Conservation (phyloP, 2,797 vertebrate genomes). For the Tamandua tetradactyla region DNA sequence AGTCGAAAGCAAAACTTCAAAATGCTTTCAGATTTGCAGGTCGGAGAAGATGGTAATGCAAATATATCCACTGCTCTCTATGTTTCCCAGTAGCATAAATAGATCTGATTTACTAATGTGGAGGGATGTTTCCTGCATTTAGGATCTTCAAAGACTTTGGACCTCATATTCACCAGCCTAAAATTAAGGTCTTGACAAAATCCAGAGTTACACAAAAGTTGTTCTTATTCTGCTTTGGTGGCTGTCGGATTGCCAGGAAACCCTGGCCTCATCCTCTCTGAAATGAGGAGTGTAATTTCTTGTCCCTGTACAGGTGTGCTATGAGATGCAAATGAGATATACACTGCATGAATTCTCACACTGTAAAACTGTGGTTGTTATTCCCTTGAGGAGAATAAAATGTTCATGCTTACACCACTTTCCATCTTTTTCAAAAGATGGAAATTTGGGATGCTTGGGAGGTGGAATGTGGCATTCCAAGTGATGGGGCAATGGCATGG, state of each 20-base stretch:
- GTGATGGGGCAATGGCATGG: not conserved
- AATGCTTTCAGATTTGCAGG: not conserved
- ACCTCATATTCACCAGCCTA: not conserved
- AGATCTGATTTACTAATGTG: not conserved
- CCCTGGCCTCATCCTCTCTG: not conserved
- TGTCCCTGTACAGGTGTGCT: not conserved
- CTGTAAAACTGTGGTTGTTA: not conserved
- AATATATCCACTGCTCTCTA: not conserved
- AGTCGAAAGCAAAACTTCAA: not conserved
- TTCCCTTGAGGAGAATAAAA: not conserved
- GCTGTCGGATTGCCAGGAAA: not conserved
- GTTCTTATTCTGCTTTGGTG: not conserved
- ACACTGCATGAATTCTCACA: not conserved
- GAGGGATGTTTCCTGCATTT: not conserved
- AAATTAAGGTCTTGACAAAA: slow-evolving; percentile 44
- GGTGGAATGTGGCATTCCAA: not conserved
- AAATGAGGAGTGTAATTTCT: not conserved
- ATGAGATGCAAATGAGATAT: not conserved
- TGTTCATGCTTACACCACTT: not conserved
- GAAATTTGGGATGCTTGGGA: not conserved
- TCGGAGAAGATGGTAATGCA: not conserved
- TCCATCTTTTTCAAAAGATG: not conserved
- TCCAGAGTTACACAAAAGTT: slow-evolving; percentile 6
- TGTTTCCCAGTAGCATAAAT: not conserved
- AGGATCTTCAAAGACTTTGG: not conserved